Evolutionary conservation across 2,797 vertebrate species (phyloP).

Genomic region (Echiichthys vipera): DNA sequence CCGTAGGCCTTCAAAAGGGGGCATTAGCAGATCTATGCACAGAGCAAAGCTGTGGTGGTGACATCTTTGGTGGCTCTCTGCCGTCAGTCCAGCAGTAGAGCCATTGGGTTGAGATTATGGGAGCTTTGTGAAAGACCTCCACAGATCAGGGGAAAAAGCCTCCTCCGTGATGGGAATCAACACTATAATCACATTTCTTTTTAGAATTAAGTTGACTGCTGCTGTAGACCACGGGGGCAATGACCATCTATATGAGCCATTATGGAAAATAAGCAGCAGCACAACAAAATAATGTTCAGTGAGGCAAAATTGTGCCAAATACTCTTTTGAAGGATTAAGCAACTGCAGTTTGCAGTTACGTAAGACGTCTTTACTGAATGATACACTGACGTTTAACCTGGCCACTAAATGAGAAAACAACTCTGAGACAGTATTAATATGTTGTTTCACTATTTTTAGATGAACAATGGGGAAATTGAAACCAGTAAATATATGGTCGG

Average conservation of each 20-base stretch:
- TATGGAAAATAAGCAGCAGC: constrained; percentile 13
- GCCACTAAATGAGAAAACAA: constrained; percentile 4
- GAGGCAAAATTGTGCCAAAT: neutral
- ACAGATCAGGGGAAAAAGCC: constrained; percentile 63
- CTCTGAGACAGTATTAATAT: neutral
- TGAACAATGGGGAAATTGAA: neutral
- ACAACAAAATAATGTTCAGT: constrained; percentile 9
- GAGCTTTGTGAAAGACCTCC: constrained; percentile 67
- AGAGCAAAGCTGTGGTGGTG: constrained; percentile 59
- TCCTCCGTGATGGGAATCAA: constrained; percentile 52
- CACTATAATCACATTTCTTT: constrained; percentile 54
- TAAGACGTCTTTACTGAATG: too few relatives aligned
- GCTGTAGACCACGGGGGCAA: constrained; percentile 20
- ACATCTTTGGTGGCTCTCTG: constrained; percentile 65
- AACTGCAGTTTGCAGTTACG: too few relatives aligned
- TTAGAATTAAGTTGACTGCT: constrained; percentile 23
- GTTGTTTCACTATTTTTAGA: neutral
- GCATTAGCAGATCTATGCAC: constrained; percentile 67
- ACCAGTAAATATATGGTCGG: neutral
- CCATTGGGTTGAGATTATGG: constrained; percentile 64
- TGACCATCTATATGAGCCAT: constrained; percentile 22
- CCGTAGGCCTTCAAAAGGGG: constrained; percentile 73
- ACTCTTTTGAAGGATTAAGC: constrained; percentile 5
- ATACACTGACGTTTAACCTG: too few relatives aligned
- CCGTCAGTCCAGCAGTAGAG: constrained; percentile 65